phyloP scores from a whole-genome alignment of 1,140 invertebrate species.

The Dysdera silvatica region DNA sequence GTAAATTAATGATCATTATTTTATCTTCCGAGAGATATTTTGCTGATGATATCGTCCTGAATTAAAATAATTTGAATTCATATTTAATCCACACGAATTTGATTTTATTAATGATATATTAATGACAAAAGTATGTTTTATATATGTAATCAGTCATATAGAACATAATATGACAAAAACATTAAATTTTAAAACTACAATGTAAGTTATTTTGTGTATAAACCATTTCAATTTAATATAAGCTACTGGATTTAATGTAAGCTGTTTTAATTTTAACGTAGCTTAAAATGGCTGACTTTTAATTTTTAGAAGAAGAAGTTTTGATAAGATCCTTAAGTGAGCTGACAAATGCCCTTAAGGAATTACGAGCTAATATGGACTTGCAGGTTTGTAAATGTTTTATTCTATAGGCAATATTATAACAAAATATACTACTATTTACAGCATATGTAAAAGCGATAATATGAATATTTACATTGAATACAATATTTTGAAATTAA shows the following conservation, averaged over 20 bases:
- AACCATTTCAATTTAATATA: not conserved
- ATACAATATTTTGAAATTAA: constrained; percentile 3
- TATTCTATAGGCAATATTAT: not conserved
- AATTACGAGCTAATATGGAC: constrained; percentile 20
- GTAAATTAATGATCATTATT: too few relatives aligned
- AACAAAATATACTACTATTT: not conserved
- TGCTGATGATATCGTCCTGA: too few relatives aligned
- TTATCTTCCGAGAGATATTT: too few relatives aligned
- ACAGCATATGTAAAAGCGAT: not conserved
- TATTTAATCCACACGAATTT: too few relatives aligned
- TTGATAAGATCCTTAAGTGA: constrained; percentile 6
- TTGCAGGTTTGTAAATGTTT: constrained; percentile 11
- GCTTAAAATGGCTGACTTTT: not conserved
- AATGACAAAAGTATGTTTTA: too few relatives aligned
- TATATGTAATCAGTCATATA: too few relatives aligned
- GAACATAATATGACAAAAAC: too few relatives aligned
- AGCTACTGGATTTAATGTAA: not conserved
- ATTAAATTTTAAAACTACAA: too few relatives aligned
- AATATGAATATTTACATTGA: constrained; percentile 5
- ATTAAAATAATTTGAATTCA: too few relatives aligned
- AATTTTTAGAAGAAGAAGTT: constrained; percentile 17
- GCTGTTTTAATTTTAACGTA: not conserved
- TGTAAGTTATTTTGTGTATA: too few relatives aligned
- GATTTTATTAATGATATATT: too few relatives aligned
- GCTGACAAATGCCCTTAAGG: constrained; percentile 23